Base-by-base conservation (phyloP, 2,113 vertebrate genomes). In the Menidia beryllina region DNA sequence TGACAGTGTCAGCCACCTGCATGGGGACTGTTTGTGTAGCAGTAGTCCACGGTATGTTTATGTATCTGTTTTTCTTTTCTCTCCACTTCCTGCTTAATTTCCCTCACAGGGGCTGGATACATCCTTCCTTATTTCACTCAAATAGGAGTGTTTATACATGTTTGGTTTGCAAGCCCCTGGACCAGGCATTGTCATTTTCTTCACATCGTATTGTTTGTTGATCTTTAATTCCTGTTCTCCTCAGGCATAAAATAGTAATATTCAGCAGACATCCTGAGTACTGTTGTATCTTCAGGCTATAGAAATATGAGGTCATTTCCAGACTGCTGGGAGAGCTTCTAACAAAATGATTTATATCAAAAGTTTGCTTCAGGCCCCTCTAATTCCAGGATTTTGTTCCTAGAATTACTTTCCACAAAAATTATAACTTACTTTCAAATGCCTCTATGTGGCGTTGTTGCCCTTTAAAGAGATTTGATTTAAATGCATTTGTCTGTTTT, bases 301-400 rank as follows among this genome's bases (percentile, higher is more conserved):
- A 86, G 50, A 48, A 59, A 86, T 86, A 85, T 80, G 64, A 85
- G 50, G 47, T 74, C 54, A 74, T 72, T 77, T 70, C 64, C 0
- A 2, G 30, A 57, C 68, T 45, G 58, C 81, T 75, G 36, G 57
- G 64, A 56, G 61, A 78, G 64, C 71, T 67, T 77, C 47, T 20
- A 30, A 25, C 24, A 48, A 67, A 68, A 75, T 54, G 66, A n/a
- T 41, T 17, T 47, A 63, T 71, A 52, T 69, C 62, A 68, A 48
- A 73, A 36, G 49, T 65, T 84, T 62, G 39, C 72, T 77, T 61
- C 47, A 27, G 52, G 78, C 5, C 2, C 14, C 55, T 63, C 14
- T 39, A 20, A 69, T 75, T 73, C 77, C 48, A 26, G 62, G 73
- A 76, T 70, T 80, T 75, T 78, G 27, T 48, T 12, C 13, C 1